phyloP scores from a whole-genome alignment of 2,888 invertebrate species.

The Amblyjoppa fuscipennis region DNA sequence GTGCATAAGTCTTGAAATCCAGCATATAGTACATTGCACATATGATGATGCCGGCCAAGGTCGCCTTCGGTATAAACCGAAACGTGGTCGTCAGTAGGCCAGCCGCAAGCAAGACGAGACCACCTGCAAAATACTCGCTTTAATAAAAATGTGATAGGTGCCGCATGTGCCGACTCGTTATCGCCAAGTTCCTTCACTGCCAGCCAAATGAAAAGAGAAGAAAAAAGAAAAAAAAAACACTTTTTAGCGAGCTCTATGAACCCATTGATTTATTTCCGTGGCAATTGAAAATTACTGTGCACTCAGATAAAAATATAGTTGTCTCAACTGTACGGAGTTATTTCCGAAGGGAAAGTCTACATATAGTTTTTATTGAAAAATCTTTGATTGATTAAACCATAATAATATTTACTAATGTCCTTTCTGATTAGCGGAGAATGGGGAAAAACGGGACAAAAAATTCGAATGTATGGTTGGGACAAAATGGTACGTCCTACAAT shows the following conservation, averaged over 20 bases:
- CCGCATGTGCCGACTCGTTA: neutral
- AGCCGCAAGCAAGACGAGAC: constrained; percentile 86
- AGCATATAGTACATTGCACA: constrained; percentile 88
- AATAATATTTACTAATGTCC: too few relatives aligned
- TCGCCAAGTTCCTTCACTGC: constrained; percentile 17
- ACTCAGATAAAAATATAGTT: neutral
- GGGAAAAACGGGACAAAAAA: too few relatives aligned
- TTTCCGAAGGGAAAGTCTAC: too few relatives aligned
- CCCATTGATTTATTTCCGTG: neutral
- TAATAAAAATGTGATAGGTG: constrained; percentile 39
- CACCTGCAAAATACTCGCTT: constrained; percentile 80
- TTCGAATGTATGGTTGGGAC: too few relatives aligned
- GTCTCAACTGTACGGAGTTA: too few relatives aligned
- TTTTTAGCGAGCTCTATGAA: neutral
- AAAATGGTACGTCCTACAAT: too few relatives aligned
- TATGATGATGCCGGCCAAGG: constrained; percentile 88
- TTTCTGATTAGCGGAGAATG: too few relatives aligned
- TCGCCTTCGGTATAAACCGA: constrained; percentile 86
- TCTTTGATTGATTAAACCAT: too few relatives aligned
- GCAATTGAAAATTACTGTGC: neutral
- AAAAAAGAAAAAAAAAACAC: constrained; percentile 17
- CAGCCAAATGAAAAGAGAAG: neutral
- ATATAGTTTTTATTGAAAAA: too few relatives aligned
- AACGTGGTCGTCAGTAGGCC: constrained; percentile 87
- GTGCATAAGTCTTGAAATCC: constrained; percentile 84